Conservation (phyloP, 2,113 vertebrate species). For the Anas platyrhynchos region DNA sequence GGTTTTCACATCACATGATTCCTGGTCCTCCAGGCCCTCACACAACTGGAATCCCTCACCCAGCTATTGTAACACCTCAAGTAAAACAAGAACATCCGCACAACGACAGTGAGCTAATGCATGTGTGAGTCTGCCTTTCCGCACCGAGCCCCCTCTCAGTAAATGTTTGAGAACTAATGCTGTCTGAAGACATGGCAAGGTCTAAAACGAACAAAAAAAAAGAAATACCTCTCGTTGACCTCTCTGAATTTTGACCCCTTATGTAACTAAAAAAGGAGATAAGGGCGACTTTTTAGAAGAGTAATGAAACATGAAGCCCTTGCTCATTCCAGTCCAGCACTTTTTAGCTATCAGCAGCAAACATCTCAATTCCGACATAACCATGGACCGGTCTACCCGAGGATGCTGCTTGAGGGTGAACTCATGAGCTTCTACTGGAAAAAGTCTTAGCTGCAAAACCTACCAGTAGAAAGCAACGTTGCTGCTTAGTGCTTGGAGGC, state of each 20-base stretch:
- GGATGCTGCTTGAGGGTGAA: neutral
- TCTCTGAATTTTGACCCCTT: constrained; percentile 3
- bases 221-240: neutral
- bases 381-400: neutral
- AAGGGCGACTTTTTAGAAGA: neutral
- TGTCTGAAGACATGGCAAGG: neutral
- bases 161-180: neutral
- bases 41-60: constrained; percentile 98
- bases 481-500: neutral
- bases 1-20: constrained; percentile 99
- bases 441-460: neutral
- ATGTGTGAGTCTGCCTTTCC: constrained; percentile 87
- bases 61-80: constrained; percentile 98
- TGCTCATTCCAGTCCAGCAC: neutral
- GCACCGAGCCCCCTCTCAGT: neutral
- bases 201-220: neutral
- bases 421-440: neutral
- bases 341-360: neutral
- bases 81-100: constrained; percentile 97
- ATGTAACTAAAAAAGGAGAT: neutral
- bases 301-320: neutral
- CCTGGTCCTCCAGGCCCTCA: constrained; percentile 95
- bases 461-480: neutral
- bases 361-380: neutral
- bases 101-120: constrained; percentile 94